Evolutionary conservation across 2,888 invertebrate species (phyloP).

Genomic region (Yponomeuta evonymella): DNA sequence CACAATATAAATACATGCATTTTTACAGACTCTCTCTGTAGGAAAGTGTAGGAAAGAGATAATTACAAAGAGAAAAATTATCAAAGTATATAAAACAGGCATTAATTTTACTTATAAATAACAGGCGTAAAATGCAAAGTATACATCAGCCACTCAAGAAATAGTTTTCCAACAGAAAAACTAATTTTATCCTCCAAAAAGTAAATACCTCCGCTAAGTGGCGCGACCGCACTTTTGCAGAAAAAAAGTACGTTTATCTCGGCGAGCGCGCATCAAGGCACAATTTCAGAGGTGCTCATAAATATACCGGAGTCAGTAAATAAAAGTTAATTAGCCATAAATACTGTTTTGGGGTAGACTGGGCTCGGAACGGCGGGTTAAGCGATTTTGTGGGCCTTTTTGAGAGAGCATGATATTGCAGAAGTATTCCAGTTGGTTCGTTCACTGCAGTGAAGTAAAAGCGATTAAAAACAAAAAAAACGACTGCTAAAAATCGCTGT

Average conservation of each 20-base stretch:
- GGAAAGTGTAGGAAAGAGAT: too few relatives aligned
- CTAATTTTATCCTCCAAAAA: neutral
- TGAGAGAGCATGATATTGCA: neutral
- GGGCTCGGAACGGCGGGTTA: slow-evolving; percentile 1
- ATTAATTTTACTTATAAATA: too few relatives aligned
- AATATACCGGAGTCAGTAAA: slow-evolving; percentile 35
- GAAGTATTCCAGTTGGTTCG: neutral
- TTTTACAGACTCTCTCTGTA: too few relatives aligned
- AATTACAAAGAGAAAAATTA: too few relatives aligned
- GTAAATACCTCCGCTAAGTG: neutral
- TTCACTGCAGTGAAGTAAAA: too few relatives aligned
- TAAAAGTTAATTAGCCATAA: slow-evolving; percentile 33
- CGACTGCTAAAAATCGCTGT: too few relatives aligned
- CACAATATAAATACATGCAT: too few relatives aligned
- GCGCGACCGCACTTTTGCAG: slow-evolving; percentile 21
- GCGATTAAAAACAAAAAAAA: too few relatives aligned
- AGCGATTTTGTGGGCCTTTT: neutral
- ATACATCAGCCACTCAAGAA: too few relatives aligned
- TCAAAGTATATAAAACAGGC: too few relatives aligned
- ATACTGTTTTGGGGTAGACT: slow-evolving; percentile 5
- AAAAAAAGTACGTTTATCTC: slow-evolving; percentile 24
- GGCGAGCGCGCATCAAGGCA: slow-evolving; percentile 29
- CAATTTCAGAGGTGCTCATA: slow-evolving; percentile 33
- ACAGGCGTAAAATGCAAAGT: too few relatives aligned
- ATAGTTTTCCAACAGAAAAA: too few relatives aligned